Evolutionary conservation across 2,797 vertebrate genomes (phyloP).

Genomic region (Crax fasciolata): DNA sequence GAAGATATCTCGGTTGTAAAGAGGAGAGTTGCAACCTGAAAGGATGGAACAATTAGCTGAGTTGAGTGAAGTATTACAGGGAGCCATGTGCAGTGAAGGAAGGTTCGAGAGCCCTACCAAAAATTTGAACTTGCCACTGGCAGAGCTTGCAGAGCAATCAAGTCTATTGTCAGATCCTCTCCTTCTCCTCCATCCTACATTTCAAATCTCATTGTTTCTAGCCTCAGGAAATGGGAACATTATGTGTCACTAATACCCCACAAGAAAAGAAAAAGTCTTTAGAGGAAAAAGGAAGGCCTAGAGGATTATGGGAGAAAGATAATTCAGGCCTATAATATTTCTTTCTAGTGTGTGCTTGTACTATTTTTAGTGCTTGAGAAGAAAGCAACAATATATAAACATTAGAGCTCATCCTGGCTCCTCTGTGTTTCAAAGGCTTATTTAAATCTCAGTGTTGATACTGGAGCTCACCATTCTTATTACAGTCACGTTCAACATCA

Average conservation of each 20-base stretch:
- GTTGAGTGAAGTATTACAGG: background rate
- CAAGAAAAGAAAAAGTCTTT: constrained; percentile 38
- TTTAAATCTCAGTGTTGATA: constrained; percentile 18
- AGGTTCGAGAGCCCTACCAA: background rate
- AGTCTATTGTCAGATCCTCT: constrained; percentile 4
- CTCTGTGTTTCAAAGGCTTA: constrained; percentile 33
- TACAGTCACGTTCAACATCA: background rate
- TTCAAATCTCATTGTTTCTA: constrained; percentile 53
- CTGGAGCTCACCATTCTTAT: background rate
- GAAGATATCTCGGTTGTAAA: background rate
- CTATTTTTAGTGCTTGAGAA: constrained; percentile 36
- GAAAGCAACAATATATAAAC: constrained; percentile 46
- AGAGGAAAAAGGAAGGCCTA: constrained; percentile 42
- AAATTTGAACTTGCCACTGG: constrained; percentile 37
- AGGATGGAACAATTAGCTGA: background rate
- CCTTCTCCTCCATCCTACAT: constrained; percentile 32
- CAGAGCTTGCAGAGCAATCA: constrained; percentile 45
- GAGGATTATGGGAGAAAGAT: background rate
- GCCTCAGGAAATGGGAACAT: constrained; percentile 40
- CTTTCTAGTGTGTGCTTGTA: constrained; percentile 26
- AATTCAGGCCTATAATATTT: constrained; percentile 40
- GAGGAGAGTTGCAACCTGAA: background rate
- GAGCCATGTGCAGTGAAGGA: background rate
- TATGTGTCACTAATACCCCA: constrained; percentile 38
- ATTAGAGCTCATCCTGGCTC: constrained; percentile 30